A percentile compares a stretch with the other conserved stretches of the same genome.
phyloP scores from a whole-genome alignment of 1,140 invertebrate species.

The Drosophila pseudoobscura region DNA sequence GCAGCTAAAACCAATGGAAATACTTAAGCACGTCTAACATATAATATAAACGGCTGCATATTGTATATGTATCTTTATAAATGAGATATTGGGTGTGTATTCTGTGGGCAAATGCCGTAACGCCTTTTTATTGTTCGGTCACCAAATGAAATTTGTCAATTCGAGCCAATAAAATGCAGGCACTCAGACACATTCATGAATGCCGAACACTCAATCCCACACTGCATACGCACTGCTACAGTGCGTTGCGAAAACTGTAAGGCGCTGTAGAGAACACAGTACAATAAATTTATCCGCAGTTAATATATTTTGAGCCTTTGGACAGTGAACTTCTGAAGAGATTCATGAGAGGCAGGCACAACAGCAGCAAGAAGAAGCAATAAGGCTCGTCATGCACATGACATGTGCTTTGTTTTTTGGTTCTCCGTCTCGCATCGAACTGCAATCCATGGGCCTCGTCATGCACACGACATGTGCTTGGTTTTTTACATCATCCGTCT shows the following conservation, averaged over 20 bases:
- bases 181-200: slow-evolving; percentile 11
- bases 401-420: neutral
- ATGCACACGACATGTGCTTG: too few relatives aligned
- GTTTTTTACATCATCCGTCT: neutral
- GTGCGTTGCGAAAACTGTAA: slow-evolving; percentile 4
- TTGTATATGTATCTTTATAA: slow-evolving; percentile 7
- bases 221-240: neutral
- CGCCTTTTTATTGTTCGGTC: slow-evolving; percentile 72
- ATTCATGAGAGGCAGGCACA: too few relatives aligned
- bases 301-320: neutral
- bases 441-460: too few relatives aligned
- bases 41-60: slow-evolving; percentile 4
- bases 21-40: slow-evolving; percentile 1
- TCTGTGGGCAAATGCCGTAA: slow-evolving; percentile 47
- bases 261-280: too few relatives aligned
- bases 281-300: too few relatives aligned
- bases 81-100: neutral
- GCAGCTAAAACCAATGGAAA: neutral
- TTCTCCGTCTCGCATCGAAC: too few relatives aligned
- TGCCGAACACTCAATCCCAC: slow-evolving; percentile 3
- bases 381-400: too few relatives aligned
- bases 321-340: neutral
- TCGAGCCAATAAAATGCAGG: slow-evolving; percentile 69
- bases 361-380: too few relatives aligned
- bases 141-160: slow-evolving; percentile 69